phyloP scores from a whole-genome alignment of 1,140 invertebrate species.

The Eulimnadia texana region DNA sequence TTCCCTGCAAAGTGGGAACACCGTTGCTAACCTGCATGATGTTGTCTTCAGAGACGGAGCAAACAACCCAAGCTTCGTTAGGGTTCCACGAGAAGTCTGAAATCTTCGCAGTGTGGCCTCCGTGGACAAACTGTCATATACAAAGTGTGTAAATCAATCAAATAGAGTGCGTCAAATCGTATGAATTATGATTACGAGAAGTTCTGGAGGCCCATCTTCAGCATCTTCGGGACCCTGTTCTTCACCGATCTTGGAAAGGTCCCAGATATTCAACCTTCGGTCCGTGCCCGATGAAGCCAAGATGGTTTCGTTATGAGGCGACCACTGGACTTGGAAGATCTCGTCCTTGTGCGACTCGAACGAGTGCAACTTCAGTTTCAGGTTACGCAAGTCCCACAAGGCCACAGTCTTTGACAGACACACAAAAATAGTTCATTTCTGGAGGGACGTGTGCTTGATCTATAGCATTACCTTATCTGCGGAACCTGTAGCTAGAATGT shows the following conservation, averaged over 20 bases:
- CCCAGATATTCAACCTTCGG: constrained; percentile 96
- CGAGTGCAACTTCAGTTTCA: constrained; percentile 95
- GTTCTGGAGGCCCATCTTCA: constrained; percentile 96
- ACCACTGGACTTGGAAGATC: constrained; percentile 99
- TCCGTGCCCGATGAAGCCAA: constrained; percentile 96
- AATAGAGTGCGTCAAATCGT: too few relatives aligned
- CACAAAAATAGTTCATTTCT: too few relatives aligned
- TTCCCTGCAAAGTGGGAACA: too few relatives aligned
- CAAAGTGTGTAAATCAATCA: too few relatives aligned
- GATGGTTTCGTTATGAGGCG: constrained; percentile 99
- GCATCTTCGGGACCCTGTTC: constrained; percentile 98
- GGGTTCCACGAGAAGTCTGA: constrained; percentile 99
- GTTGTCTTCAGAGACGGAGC: constrained; percentile 98
- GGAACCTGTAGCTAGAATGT: constrained; percentile 96
- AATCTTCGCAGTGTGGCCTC: constrained; percentile 98
- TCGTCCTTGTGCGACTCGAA: constrained; percentile 99
- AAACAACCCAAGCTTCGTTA: constrained; percentile 99
- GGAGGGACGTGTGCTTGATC: too few relatives aligned
- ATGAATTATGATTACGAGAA: too few relatives aligned
- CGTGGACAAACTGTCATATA: constrained; percentile 62
- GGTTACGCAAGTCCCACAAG: constrained; percentile 91
- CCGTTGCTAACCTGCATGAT: constrained; percentile 99
- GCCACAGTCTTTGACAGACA: constrained; percentile 65
- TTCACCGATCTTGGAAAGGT: constrained; percentile 97
- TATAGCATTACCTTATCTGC: constrained; percentile 79